Conservation (phyloP, 2,888 invertebrate genomes). For the Orchestes rusci region DNA sequence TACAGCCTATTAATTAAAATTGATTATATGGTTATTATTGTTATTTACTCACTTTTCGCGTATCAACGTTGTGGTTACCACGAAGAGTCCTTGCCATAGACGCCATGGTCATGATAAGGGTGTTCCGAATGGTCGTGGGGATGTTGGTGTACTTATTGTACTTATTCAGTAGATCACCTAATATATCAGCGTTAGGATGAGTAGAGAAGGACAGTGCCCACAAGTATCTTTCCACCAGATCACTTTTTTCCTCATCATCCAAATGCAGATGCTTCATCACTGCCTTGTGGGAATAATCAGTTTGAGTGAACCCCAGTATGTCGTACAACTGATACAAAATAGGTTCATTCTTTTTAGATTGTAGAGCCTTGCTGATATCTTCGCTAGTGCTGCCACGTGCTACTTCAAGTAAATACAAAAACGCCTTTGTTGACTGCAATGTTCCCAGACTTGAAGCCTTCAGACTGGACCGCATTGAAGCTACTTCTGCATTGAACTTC, state of each 20-base stretch:
- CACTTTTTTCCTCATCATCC: conserved; percentile 45
- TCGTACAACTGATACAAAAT: conserved; percentile 61
- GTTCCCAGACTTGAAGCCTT: conserved; percentile 54
- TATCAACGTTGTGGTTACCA: background rate
- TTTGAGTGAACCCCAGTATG: conserved; percentile 63
- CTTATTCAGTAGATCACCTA: conserved; percentile 45
- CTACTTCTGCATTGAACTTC: conserved; percentile 30
- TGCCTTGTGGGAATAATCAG: conserved; percentile 58
- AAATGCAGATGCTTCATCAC: conserved; percentile 58
- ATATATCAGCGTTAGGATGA: conserved; percentile 53
- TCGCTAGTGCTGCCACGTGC: conserved; percentile 53
- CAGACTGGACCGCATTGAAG: conserved; percentile 49
- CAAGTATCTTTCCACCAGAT: conserved; percentile 60
- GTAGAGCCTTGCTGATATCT: conserved; percentile 53
- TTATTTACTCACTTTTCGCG: background rate
- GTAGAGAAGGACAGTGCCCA: conserved; percentile 65
- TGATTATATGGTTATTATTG: background rate
- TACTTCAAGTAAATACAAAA: conserved; percentile 55
- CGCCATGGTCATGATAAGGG: conserved; percentile 57
- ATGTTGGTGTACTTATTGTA: conserved; percentile 46
- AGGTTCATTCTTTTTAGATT: conserved; percentile 50
- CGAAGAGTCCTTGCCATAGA: conserved; percentile 47
- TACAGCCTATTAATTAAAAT: conserved; percentile 33
- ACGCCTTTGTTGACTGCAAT: conserved; percentile 55
- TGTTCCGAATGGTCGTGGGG: conserved; percentile 58